A percentile compares a stretch with the other conserved stretches of the same genome.
These are phyloP conservation scores for Conopomorpha cramerella DNA, from an alignment of 1,140 invertebrate species.

Conservation along the genomic window DNA sequence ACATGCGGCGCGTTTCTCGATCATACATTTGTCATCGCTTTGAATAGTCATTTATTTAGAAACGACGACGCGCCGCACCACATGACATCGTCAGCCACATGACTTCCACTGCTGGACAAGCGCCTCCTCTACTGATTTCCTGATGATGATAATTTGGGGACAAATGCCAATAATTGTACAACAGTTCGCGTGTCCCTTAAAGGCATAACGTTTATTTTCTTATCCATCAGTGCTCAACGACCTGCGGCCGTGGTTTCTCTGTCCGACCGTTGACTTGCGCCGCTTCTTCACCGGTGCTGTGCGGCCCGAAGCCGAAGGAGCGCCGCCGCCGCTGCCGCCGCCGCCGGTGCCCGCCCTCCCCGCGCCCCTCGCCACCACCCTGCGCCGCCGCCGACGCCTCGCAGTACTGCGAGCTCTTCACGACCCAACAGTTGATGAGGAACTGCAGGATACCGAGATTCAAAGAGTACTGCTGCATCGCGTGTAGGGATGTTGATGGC, in stretches of 20 bases:
- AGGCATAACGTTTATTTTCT: too few species aligned
- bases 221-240: slow-evolving; percentile 82
- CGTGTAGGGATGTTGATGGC: slow-evolving; percentile 30
- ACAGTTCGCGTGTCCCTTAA: too few species aligned
- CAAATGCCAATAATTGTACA: too few species aligned
- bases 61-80: too few species aligned
- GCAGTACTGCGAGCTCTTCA: slow-evolving; percentile 38
- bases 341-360: slow-evolving; percentile 18
- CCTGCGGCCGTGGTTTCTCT: slow-evolving; percentile 74
- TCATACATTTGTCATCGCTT: too few species aligned
- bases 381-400: slow-evolving; percentile 25
- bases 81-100: too few species aligned
- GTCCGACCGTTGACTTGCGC: slow-evolving; percentile 70
- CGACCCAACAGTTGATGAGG: slow-evolving; percentile 42
- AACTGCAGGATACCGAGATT: slow-evolving; percentile 63
- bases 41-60: too few species aligned
- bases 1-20: too few species aligned
- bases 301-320: slow-evolving; percentile 54
- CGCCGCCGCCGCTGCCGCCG: slow-evolving; percentile 32
- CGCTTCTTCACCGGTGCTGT: slow-evolving; percentile 40
- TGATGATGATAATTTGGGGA: too few species aligned
- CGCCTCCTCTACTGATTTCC: too few species aligned
- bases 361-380: slow-evolving; percentile 5
- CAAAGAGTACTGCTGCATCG: slow-evolving; percentile 60
- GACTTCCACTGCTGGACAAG: too few species aligned